These are phyloP conservation scores for Antechinus stuartii DNA, from an alignment of 2,113 vertebrate genomes.

Conservation along the genomic window DNA sequence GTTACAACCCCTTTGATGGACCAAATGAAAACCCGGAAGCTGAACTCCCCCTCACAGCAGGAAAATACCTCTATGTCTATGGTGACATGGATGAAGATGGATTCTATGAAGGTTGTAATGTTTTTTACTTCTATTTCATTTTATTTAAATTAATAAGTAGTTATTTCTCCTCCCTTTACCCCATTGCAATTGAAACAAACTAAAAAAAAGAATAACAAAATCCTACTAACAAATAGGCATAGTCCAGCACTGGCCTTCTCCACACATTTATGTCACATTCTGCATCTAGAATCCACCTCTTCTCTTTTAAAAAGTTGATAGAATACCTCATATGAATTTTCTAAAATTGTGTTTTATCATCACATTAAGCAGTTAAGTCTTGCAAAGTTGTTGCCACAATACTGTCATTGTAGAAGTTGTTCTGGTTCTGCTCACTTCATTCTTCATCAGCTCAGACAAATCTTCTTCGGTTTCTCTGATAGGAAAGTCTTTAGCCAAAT, in stretches of 20 bases:
- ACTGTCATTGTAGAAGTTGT: background rate
- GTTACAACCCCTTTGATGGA: slow-evolving; percentile 98
- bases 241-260: background rate
- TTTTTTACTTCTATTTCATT: background rate
- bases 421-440: background rate
- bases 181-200: background rate
- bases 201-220: background rate
- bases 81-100: slow-evolving; percentile 99
- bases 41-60: slow-evolving; percentile 96
- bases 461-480: background rate
- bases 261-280: background rate
- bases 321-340: background rate
- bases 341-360: background rate
- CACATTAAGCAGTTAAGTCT: background rate
- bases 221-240: background rate
- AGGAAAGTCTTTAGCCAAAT: background rate
- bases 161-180: background rate
- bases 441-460: background rate
- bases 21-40: slow-evolving; percentile 99
- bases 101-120: slow-evolving; percentile 94
- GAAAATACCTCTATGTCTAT: slow-evolving; percentile 98
- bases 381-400: background rate
- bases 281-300: background rate
- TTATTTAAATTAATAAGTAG: background rate
- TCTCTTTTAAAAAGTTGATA: background rate